Evolutionary conservation across 2,888 invertebrate species (phyloP).

Genomic region (Caenorhabditis sp.): DNA sequence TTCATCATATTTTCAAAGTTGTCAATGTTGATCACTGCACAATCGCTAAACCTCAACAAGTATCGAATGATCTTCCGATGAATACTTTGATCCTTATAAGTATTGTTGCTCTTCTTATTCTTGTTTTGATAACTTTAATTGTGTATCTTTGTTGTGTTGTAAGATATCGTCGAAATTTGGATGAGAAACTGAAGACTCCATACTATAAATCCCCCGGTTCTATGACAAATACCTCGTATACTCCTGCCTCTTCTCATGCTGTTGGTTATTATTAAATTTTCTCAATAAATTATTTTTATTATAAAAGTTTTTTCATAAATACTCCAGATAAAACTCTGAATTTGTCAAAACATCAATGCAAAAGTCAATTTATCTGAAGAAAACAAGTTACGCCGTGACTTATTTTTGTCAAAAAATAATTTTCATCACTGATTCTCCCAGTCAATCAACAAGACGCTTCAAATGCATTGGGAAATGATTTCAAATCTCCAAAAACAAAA

Average conservation of each 20-base stretch:
- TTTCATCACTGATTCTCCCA: no score
- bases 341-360: neutral
- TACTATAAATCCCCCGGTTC: slow-evolving; percentile 9
- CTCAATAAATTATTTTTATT: neutral
- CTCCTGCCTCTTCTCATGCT: neutral
- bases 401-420: no score
- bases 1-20: slow-evolving; percentile 40
- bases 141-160: slow-evolving; percentile 55
- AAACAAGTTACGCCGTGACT: no score
- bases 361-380: neutral
- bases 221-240: neutral
- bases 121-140: slow-evolving; percentile 43
- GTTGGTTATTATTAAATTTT: neutral
- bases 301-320: neutral
- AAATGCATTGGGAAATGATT: no score
- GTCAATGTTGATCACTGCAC: slow-evolving; percentile 25
- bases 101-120: slow-evolving; percentile 30
- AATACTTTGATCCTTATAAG: slow-evolving; percentile 45
- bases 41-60: neutral
- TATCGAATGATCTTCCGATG: slow-evolving; percentile 14
- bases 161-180: slow-evolving; percentile 40
- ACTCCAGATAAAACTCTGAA: no score
- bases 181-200: slow-evolving; percentile 6
- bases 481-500: neutral
- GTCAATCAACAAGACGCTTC: no score